phyloP scores from a whole-genome alignment of 2,797 vertebrate species.

The Typhlichthys eigenmanni region DNA sequence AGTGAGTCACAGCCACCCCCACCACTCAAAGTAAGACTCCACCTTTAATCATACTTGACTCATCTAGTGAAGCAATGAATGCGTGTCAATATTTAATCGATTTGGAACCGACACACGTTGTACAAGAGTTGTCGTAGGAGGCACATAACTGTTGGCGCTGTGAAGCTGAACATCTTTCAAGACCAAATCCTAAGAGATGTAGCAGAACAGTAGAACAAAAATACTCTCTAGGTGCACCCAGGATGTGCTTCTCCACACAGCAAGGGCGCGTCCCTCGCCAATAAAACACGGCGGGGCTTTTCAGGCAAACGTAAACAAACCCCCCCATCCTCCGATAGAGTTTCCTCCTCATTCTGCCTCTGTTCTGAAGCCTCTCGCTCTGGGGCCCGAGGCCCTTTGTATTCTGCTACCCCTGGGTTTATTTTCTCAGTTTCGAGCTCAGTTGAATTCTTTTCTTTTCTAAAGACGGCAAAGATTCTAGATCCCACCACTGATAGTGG shows the following conservation, averaged over 20 bases:
- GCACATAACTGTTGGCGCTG: not conserved
- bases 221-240: not conserved
- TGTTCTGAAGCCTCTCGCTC: slow-evolving; percentile 43
- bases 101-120: slow-evolving; percentile 20
- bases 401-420: slow-evolving; percentile 64
- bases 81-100: slow-evolving; percentile 45
- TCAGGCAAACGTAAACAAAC: slow-evolving; percentile 54
- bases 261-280: slow-evolving; percentile 26
- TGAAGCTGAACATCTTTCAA: not conserved
- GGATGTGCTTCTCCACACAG: slow-evolving; percentile 28
- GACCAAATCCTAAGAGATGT: not conserved
- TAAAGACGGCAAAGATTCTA: slow-evolving; percentile 55
- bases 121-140: not conserved
- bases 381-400: slow-evolving; percentile 58
- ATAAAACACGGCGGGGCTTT: slow-evolving; percentile 28
- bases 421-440: slow-evolving; percentile 63
- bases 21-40: not conserved
- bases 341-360: slow-evolving; percentile 53
- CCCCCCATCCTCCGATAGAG: slow-evolving; percentile 36
- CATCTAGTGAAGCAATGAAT: slow-evolving; percentile 31
- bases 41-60: not conserved
- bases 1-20: slow-evolving; percentile 44
- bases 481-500: slow-evolving; percentile 66
- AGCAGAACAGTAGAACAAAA: not conserved
- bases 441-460: slow-evolving; percentile 70